Conservation (phyloP, 1,140 invertebrate species). For the Sycophila sp. region DNA sequence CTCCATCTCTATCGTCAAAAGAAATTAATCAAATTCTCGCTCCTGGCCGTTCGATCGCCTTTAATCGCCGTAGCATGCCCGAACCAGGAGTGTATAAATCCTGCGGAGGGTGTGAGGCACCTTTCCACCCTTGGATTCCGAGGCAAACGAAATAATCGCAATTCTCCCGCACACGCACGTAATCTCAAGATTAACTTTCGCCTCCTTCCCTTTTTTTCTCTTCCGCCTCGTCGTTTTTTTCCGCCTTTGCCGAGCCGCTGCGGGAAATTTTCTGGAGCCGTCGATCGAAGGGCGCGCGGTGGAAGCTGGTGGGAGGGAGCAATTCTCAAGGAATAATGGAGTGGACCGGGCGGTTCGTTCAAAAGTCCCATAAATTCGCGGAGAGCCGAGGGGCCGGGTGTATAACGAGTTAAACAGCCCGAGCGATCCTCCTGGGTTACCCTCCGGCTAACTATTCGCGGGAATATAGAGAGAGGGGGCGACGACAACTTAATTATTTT, state of each 20-base stretch:
- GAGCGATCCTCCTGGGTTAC: no score
- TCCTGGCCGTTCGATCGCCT: neutral
- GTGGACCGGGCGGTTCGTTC: conserved; percentile 49
- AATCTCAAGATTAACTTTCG: no score
- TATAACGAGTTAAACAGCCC: conserved; percentile 55
- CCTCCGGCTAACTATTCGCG: no score
- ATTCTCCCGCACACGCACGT: no score
- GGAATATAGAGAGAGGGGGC: neutral
- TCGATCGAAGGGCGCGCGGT: neutral
- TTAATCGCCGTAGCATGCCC: no score
- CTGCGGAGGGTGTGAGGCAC: no score
- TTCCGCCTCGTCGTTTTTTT: neutral
- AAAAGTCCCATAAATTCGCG: conserved; percentile 54
- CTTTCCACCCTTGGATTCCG: no score
- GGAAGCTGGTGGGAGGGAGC: conserved; percentile 24
- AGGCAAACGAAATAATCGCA: no score
- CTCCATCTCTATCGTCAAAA: no score
- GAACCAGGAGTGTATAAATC: no score
- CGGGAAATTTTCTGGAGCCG: neutral
- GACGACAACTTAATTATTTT: conserved; percentile 30
- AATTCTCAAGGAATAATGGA: conserved; percentile 56
- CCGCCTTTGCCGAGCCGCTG: neutral
- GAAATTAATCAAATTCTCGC: conserved; percentile 5
- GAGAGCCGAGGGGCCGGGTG: neutral
- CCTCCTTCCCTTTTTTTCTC: neutral